Evolutionary conservation across 2,797 vertebrate species (phyloP), one percentile per base, ranked within the genome.

Genomic region (Neostethus bicornis): DNA sequence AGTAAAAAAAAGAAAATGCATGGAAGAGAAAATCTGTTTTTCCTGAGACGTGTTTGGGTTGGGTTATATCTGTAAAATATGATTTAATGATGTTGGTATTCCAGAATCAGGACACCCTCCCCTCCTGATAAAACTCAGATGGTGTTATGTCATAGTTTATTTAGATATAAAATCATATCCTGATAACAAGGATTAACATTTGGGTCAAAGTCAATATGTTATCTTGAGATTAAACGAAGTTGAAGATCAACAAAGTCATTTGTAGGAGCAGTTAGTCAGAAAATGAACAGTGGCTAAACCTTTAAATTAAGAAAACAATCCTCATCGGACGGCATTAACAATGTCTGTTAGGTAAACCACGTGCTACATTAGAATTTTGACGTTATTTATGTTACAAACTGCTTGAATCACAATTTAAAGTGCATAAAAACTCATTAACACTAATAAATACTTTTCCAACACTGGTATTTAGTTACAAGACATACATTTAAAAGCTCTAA

Each of bases 31-130:
- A 7, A 28, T 28, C 29, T 23, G 19, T 42, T 12, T 14, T n/a
- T 6, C 51, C 19, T 42, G 6, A 29, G 31, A 11, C 4, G 32
- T 19, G 54, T 55, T 49, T 45, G 16, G 7, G 1, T 51, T 47
- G 35, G 2, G 6, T 47, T 41, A 31, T 20, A 31, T 59, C 57
- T 35, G n/a, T 19, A 43, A 24, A 47, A 31, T 42, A 61, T 70
- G 19, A 75, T 47, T 25, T 77, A 73, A 79, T 63, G 50, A 61
- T 51, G 63, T 48, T 53, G 44, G 64, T 66, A 70, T 76, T 48
- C 70, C 5, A 35, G 48, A 54, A 50, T 56, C 42, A 39, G 14
- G 31, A 49, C 37, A 29, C 16, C 32, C 14, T 10, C 48, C n/a
- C 24, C 2, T 25, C 16, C 24, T 44, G 37, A 23, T 7, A 47